These are phyloP conservation scores for Clamator glandarius DNA, from an alignment of 2,797 vertebrate genomes.

Conservation along the genomic window DNA sequence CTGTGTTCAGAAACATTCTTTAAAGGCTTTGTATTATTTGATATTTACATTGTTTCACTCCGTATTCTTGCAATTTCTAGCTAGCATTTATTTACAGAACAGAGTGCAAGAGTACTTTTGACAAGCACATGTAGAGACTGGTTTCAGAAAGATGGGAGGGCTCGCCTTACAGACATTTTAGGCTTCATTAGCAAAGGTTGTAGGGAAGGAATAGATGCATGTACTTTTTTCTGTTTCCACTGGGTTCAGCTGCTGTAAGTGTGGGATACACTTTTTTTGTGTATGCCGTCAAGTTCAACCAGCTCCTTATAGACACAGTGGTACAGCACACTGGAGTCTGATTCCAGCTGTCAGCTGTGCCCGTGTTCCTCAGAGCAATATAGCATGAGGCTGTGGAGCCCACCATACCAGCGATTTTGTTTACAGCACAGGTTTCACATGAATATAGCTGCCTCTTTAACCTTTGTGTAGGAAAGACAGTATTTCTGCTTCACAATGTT, in stretches of 20 bases:
- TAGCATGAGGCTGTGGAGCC: not conserved
- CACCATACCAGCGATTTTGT: not conserved
- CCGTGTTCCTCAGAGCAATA: not conserved
- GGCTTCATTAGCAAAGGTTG: conserved; percentile 46
- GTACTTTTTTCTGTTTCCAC: conserved; percentile 72
- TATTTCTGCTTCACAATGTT: not conserved
- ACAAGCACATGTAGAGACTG: conserved; percentile 52
- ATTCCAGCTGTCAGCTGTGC: conserved; percentile 12
- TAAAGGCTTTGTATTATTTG: not conserved
- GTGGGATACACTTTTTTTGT: conserved; percentile 51
- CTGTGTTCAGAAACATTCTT: not conserved
- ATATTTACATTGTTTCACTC: not conserved
- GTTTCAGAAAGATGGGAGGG: conserved; percentile 43
- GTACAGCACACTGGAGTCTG: conserved; percentile 39
- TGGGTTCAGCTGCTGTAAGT: conserved; percentile 62
- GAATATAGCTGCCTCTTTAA: not conserved
- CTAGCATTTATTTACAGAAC: not conserved
- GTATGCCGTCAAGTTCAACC: conserved; percentile 63
- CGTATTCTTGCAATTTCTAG: not conserved
- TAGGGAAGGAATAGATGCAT: conserved; percentile 49
- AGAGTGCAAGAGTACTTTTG: not conserved
- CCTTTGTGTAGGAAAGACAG: not conserved
- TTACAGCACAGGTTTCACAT: not conserved
- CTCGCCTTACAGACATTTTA: conserved; percentile 27
- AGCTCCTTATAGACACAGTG: conserved; percentile 29